Conservation (phyloP, 2,113 vertebrate genomes). For the Amblyopsis rosae region DNA sequence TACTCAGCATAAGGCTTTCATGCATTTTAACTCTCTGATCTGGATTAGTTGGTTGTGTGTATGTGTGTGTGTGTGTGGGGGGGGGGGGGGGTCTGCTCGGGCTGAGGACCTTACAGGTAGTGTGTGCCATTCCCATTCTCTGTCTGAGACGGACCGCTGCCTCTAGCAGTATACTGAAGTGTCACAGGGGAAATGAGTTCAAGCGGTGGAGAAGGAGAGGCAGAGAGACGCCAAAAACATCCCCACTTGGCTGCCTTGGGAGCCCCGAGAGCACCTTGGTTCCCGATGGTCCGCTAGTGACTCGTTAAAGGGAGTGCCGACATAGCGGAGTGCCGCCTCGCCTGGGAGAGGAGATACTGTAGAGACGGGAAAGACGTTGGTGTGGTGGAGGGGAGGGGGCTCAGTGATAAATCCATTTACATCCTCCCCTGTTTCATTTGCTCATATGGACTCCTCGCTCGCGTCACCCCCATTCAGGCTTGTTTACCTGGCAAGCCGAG, state of each 20-base stretch:
- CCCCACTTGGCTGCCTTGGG: slow-evolving; percentile 19
- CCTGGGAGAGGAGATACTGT: slow-evolving; percentile 41
- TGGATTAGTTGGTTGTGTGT: slow-evolving; percentile 69
- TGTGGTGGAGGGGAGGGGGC: slow-evolving; percentile 26
- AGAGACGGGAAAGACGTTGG: slow-evolving; percentile 12
- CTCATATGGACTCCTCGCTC: slow-evolving; percentile 66
- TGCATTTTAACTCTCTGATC: slow-evolving; percentile 72
- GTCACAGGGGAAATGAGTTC: not conserved
- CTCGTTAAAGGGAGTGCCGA: slow-evolving; percentile 71
- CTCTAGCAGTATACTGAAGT: slow-evolving; percentile 36
- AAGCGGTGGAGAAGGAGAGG: slow-evolving; percentile 3
- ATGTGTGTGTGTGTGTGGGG: slow-evolving; percentile 32
- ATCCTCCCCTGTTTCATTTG: slow-evolving; percentile 77
- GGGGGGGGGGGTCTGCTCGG: slow-evolving; percentile 36
- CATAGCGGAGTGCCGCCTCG: slow-evolving; percentile 76
- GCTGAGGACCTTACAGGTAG: slow-evolving; percentile 59
- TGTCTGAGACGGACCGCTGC: slow-evolving; percentile 58
- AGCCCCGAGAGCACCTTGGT: slow-evolving; percentile 40
- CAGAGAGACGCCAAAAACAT: slow-evolving; percentile 22
- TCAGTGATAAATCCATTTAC: slow-evolving; percentile 83
- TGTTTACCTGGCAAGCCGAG: slow-evolving; percentile 93
- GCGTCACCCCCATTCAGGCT: slow-evolving; percentile 74
- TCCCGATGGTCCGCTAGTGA: slow-evolving; percentile 54
- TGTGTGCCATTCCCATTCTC: slow-evolving; percentile 6
- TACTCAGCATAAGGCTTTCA: slow-evolving; percentile 71